Percentiles rank a stretch among this genome's conserved stretches.
phyloP scores from a whole-genome alignment of 2,113 vertebrate genomes.

The Heterotis niloticus region DNA sequence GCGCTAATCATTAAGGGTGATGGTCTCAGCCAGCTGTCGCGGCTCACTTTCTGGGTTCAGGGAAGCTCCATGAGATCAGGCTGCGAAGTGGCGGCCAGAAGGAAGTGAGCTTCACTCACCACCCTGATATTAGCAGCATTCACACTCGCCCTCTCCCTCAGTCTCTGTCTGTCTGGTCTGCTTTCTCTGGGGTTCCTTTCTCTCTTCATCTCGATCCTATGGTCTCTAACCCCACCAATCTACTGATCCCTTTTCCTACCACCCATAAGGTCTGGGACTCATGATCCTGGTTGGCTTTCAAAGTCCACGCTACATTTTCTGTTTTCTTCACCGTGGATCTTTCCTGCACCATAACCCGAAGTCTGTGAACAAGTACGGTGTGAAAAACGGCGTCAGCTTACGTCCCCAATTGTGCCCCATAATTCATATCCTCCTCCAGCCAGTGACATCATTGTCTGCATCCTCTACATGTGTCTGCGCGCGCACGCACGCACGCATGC shows the following conservation, averaged over 20 bases:
- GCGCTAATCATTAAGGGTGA: slow-evolving; percentile 43
- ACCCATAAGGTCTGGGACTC: too few relatives aligned
- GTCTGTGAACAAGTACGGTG: too few relatives aligned
- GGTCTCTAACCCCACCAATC: neutral
- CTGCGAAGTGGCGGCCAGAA: too few relatives aligned
- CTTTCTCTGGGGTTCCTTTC: neutral
- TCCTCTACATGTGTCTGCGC: neutral
- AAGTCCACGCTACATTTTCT: slow-evolving; percentile 11
- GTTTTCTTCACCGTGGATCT: neutral
- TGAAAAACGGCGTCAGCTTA: too few relatives aligned
- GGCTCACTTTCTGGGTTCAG: slow-evolving; percentile 37
- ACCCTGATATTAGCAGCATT: too few relatives aligned
- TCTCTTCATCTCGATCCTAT: neutral
- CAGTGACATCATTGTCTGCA: neutral
- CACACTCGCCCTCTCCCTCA: neutral
- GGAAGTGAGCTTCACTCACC: too few relatives aligned
- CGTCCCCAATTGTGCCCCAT: neutral
- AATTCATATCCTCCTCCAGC: neutral
- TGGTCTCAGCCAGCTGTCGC: slow-evolving; percentile 43
- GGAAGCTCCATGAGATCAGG: too few relatives aligned
- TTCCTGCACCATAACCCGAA: too few relatives aligned
- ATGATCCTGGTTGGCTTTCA: too few relatives aligned
- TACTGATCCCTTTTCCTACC: neutral
- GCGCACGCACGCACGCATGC: neutral
- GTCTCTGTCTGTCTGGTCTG: neutral